Evolutionary conservation across 2,113 vertebrate species (phyloP).

Genomic region (Brachyistius frenatus): DNA sequence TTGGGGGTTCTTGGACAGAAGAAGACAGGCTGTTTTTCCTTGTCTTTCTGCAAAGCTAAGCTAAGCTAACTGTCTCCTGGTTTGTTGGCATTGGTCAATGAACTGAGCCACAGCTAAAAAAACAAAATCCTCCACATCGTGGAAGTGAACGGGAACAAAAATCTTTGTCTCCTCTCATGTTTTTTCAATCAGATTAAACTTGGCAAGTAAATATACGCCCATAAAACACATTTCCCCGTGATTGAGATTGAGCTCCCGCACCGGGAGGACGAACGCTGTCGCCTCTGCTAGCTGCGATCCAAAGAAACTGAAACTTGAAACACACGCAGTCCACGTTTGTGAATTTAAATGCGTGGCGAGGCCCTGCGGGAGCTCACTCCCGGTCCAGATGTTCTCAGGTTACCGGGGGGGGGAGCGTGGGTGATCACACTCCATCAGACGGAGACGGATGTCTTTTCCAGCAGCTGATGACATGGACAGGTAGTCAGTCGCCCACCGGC

Average conservation of each 20-base stretch:
- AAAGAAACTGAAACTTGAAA: not conserved
- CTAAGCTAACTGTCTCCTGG: too few species aligned
- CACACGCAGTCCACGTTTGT: not conserved
- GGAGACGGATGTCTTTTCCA: not conserved
- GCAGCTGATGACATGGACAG: conserved; percentile 44
- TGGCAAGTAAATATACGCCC: conserved; percentile 1
- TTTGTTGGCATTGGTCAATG: not conserved
- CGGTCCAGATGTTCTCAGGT: conserved; percentile 10
- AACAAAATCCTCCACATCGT: not conserved
- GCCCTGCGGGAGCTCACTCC: conserved; percentile 17
- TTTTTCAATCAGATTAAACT: conserved; percentile 18
- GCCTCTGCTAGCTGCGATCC: conserved; percentile 21
- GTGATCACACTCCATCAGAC: conserved; percentile 15
- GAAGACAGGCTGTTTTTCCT: too few species aligned
- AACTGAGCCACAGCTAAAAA: not conserved
- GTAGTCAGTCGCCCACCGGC: conserved; percentile 30
- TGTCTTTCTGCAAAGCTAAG: too few species aligned
- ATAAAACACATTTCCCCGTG: conserved; percentile 6
- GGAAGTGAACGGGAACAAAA: not conserved
- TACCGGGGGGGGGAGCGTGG: conserved; percentile 26
- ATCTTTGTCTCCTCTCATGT: conserved; percentile 17
- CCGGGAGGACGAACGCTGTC: not conserved
- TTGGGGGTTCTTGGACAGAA: too few species aligned
- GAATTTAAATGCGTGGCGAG: conserved; percentile 16
- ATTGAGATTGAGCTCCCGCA: conserved; percentile 7